Percentiles rank a stretch among this genome's conserved stretches.
Conservation (phyloP, 2,113 vertebrate species). For the Xerus inauris region DNA sequence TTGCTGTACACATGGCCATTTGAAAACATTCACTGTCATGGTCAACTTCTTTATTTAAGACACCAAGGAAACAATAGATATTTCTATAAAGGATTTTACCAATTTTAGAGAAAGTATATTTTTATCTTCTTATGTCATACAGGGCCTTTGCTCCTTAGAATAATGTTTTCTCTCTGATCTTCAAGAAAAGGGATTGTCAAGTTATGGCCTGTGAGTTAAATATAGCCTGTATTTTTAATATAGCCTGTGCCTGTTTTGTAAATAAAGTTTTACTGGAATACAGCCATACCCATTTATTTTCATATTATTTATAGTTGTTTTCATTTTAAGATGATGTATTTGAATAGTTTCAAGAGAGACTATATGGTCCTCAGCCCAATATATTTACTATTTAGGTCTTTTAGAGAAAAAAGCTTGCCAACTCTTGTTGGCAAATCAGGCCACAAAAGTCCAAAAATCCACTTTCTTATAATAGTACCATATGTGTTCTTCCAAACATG, state of each 20-base stretch:
- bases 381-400: neutral
- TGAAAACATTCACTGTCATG: conserved; percentile 5
- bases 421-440: neutral
- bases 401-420: neutral
- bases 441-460: neutral
- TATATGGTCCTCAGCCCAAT: neutral
- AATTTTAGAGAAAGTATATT: neutral
- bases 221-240: neutral
- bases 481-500: neutral
- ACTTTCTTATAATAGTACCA: neutral
- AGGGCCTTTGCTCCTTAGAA: neutral
- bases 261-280: conserved; percentile 49
- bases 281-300: neutral
- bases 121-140: neutral
- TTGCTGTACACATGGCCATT: neutral
- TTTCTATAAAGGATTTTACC: neutral
- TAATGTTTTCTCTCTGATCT: conserved; percentile 15
- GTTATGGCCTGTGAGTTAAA: neutral
- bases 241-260: neutral
- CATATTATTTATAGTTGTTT: neutral
- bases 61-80: neutral
- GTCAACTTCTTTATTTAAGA: conserved; percentile 50
- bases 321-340: neutral
- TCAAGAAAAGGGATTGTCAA: neutral
- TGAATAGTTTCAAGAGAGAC: neutral